Evolutionary conservation across 2,797 vertebrate species (phyloP), one percentile per base, ranked within the genome.

Genomic region (Okamejei kenojei): DNA sequence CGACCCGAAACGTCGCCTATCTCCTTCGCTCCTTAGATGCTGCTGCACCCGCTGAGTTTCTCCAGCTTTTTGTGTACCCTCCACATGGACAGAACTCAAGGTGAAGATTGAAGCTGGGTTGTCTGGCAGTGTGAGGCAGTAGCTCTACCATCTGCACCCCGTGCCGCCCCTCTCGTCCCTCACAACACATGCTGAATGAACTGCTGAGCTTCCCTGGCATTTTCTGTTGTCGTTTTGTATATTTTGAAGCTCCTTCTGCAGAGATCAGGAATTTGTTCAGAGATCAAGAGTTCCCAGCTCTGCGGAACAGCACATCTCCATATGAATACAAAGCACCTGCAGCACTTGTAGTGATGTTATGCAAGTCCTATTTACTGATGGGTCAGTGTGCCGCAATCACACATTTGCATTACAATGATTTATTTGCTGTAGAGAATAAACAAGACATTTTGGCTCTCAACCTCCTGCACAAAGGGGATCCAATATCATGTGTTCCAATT

Each of bases 331-430:
- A 2, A 32, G 61, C 84, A 88, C n/a, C 61, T 32, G 84, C 84
- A 88, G n/a, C 84, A 88, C 15, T 32, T 88, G n/a, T 7, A 32
- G n/a, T 19, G 17, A 88, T 88, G 61, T 88, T 88, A 8, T 63
- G 17, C 29, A 1, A 15, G 5, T 84, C 8, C 84, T 88, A 32
- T 65, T 88, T 88, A 63, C 84, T n/a, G 32, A 32, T 61, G 65
- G 84, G 84, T 88, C 84, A 88, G 17, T 9, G 15, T 63, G 84
- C 13, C 61, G 35, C 58, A 65, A 32, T 65, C 32, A 19, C n/a
- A 88, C 61, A 88, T 65, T 88, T 88, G 58, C 84, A 86, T 88
- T 65, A 65, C 61, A 88, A 88, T 88, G 61, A 65, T 65, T 2
- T 8, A 88, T 32, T 88, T 88, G 29, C 84, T 65, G 13, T 21